phyloP scores from a whole-genome alignment of 2,113 vertebrate genomes.

The Colistium nudipinnis region DNA sequence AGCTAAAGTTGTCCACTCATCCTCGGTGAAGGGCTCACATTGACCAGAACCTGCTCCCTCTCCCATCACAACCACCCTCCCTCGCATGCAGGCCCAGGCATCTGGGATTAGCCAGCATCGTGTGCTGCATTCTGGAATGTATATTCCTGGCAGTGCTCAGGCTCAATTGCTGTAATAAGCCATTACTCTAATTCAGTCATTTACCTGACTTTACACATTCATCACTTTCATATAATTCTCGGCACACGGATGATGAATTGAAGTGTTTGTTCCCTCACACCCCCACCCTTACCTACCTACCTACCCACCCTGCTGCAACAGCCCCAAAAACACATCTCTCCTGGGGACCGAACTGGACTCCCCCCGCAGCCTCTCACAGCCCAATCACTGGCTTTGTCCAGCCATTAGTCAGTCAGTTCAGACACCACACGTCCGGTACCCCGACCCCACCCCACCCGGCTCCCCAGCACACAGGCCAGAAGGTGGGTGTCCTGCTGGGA shows the following conservation, averaged over 20 bases:
- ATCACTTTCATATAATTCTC: constrained; percentile 68
- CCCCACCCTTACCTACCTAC: neutral
- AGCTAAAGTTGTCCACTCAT: constrained; percentile 18
- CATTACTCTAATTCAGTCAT: constrained; percentile 75
- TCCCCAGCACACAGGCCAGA: constrained; percentile 34
- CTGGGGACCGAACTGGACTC: constrained; percentile 25
- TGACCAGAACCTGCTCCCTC: constrained; percentile 40
- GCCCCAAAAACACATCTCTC: constrained; percentile 42
- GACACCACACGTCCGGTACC: constrained; percentile 60
- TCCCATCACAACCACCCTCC: neutral
- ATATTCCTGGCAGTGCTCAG: constrained; percentile 68
- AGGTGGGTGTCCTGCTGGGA: constrained; percentile 48
- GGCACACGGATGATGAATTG: constrained; percentile 68
- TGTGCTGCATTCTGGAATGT: constrained; percentile 58
- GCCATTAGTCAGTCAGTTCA: constrained; percentile 71
- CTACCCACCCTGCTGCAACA: constrained; percentile 19
- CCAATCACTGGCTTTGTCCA: constrained; percentile 65
- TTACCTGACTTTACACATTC: constrained; percentile 77
- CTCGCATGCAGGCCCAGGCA: constrained; percentile 24
- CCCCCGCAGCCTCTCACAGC: constrained; percentile 30
- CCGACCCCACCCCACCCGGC: constrained; percentile 30
- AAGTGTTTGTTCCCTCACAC: constrained; percentile 39
- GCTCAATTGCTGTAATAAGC: constrained; percentile 77
- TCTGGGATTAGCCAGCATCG: constrained; percentile 53
- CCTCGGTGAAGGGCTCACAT: constrained; percentile 30